A percentile compares a stretch with the other conserved stretches of the same genome.
These are phyloP conservation scores for Tetramorium parvispinum DNA, from an alignment of 1,140 invertebrate genomes.

Conservation along the genomic window DNA sequence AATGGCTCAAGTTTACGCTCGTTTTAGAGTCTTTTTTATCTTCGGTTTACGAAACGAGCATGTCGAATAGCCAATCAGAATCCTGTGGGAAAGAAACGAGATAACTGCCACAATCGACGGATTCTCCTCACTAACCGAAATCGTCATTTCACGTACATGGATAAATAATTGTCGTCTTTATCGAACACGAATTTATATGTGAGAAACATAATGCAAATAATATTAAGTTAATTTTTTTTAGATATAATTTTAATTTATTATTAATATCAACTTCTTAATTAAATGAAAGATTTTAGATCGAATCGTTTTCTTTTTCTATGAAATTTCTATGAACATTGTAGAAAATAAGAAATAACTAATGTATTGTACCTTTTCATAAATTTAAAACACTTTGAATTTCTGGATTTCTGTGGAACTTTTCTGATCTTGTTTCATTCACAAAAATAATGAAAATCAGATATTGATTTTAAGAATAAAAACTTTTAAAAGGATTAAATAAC, in stretches of 20 bases:
- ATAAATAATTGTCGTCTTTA: not conserved
- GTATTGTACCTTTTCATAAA: not conserved
- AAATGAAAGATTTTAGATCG: not conserved
- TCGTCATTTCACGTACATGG: not conserved
- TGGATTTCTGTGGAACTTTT: not conserved
- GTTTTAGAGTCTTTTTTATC: constrained; percentile 50
- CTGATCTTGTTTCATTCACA: not conserved
- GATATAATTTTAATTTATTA: not conserved
- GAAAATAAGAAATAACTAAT: not conserved
- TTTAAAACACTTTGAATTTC: not conserved
- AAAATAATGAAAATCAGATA: not conserved
- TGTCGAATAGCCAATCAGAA: constrained; percentile 42
- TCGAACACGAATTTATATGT: not conserved
- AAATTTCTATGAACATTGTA: not conserved
- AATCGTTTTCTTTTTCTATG: too few species aligned
- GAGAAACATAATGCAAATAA: not conserved
- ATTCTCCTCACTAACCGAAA: not conserved
- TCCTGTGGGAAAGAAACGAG: not conserved
- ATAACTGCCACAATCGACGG: not conserved
- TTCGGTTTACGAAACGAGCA: constrained; percentile 35
- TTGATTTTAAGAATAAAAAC: not conserved
- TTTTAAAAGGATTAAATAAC: not conserved
- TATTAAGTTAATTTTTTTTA: constrained; percentile 9
- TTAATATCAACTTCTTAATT: not conserved
- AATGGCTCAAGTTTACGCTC: constrained; percentile 19